Base-by-base conservation (phyloP, 2,888 invertebrate genomes). In the Pheosia gnoma region DNA sequence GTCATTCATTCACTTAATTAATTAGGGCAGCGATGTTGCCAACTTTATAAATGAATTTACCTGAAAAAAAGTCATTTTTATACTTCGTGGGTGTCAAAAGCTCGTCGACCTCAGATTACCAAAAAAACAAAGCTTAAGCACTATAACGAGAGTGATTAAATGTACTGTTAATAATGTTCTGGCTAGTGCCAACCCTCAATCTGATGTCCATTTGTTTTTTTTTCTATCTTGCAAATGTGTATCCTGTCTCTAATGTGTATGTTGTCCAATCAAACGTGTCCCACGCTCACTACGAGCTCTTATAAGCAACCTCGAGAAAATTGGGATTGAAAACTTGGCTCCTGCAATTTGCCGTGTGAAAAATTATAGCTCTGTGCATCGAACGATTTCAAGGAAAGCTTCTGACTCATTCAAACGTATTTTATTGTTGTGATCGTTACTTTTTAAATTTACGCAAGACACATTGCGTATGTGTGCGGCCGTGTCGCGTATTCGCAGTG, bases 71-170 rank as follows among this genome's bases (percentile, higher is more conserved):
- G 55, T 65, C 25, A 65, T 63, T 65, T 69, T 63, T 59, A 58
- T 9, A 60, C 25, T 25, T 51, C 57, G 75, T 72, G 69, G 64
- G 72, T 59, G 69, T 61, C 11, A 58, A 8, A 67, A 70, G 73
- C 65, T 60, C 71, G 71, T 65, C 74, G 74, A 66, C 75, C 72
- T 65, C 59, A 65, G 57, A 71, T 73, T 78, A 66, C 60, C 63
- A 66, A 71, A 79, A 80, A 75, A 54, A 25, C 25, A 75, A 56
- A 62, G 63, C 67, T 72, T 72, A 77, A 79, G 81, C 73, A 75
- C 60, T 63, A 59, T 65, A 74, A 73, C 64, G 74, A 73, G 73
- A 63, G 61, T 72, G 72, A 79, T 72, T 25, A 71, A 72, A 76
- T 70, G 66, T 59, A 59, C 57, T 57, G 67, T 63, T 25, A 25